Evolutionary conservation across 2,888 invertebrate species (phyloP), one percentile per base, ranked within the genome.

Genomic region (Nemotelus pantherinus): DNA sequence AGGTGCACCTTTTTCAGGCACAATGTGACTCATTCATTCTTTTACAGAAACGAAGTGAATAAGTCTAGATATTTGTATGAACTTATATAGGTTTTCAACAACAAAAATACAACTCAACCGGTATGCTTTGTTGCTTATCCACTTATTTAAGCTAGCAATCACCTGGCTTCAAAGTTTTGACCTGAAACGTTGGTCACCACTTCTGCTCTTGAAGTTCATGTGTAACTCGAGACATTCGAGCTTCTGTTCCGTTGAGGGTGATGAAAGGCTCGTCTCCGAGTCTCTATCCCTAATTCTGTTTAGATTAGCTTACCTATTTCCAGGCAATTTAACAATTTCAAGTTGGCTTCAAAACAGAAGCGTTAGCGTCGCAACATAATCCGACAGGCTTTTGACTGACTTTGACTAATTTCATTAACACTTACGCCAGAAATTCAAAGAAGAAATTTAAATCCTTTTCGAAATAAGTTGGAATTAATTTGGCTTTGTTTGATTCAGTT

Each of bases 351-450:
- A 3, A 44, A 63, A 57, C 60, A 48, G 74, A 63, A 60, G 74
- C 74, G 74, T 74, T 3, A 63, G 48, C 41, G 45, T 63, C 41
- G 74, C 63, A 48, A 60, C 48, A 5, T 48, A 74, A 74, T 74
- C 74, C 48, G 60, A 48, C 74, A 60, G 70, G 53, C 55, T 55
- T 70, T 25, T 70, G 70, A 70, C 70, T 70, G 70, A 70, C 55
- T 70, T 70, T 70, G 53, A n/a, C 70, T 70, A 53, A 70, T 70
- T 70, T 55, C 25, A 70, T 70, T 70, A 70, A 70, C 70, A 70
- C 70, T 70, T 70, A 6, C 53, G 10, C 9, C 43, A 55, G 55
- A 53, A 3, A 39, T 53, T 70, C 53, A 7, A 43, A 39, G 41
- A 70, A 41, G 70, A 55, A 70, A 70, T 43, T 70, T 70, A 25